Percentiles rank a stretch among this genome's conserved stretches.
phyloP scores from a whole-genome alignment of 2,113 vertebrate species.

The Scortum barcoo region DNA sequence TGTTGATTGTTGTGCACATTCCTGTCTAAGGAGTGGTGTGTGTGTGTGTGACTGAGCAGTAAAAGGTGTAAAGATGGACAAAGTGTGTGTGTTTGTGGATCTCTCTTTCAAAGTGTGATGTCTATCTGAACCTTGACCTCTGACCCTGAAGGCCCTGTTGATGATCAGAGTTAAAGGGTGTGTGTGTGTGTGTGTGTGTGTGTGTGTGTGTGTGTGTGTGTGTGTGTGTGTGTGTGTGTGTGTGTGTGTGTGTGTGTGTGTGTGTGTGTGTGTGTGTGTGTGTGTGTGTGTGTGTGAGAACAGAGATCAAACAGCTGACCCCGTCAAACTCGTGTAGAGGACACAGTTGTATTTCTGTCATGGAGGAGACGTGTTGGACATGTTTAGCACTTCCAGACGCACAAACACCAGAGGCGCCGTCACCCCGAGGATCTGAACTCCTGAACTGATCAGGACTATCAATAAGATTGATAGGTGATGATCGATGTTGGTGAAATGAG shows the following conservation, averaged over 20 bases:
- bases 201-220: not conserved
- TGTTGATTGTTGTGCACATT: constrained; percentile 26
- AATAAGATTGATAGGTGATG: not conserved
- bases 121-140: constrained; percentile 28
- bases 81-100: not conserved
- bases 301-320: constrained; percentile 50
- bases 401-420: not conserved
- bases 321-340: constrained; percentile 6
- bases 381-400: constrained; percentile 54
- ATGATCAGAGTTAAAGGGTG: constrained; percentile 31
- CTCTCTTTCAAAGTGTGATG: constrained; percentile 2
- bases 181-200: not conserved
- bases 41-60: not conserved
- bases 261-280: not conserved
- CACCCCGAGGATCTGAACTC: not conserved
- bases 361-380: constrained; percentile 7
- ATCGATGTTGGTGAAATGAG: not conserved
- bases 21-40: constrained; percentile 58
- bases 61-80: not conserved
- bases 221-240: too few relatives aligned
- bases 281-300: not conserved
- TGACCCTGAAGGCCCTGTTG: constrained; percentile 7
- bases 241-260: too few relatives aligned
- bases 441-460: too few relatives aligned
- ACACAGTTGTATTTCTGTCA: constrained; percentile 37